These are phyloP conservation scores for Cuculus canorus DNA, from an alignment of 2,797 vertebrate genomes.

Conservation along the genomic window DNA sequence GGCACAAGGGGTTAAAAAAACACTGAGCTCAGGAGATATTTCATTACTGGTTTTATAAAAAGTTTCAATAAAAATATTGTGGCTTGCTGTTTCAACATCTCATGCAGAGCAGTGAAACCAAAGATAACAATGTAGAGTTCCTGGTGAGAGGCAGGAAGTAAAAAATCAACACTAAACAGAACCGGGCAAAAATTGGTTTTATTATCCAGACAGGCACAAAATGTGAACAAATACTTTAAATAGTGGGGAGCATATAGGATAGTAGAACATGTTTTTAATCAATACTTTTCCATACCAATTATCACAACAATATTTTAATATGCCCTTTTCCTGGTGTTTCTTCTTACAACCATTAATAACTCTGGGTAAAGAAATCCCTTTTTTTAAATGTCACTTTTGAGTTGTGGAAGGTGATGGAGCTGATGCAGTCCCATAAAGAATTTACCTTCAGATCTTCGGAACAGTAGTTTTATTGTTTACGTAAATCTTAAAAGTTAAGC, in stretches of 20 bases:
- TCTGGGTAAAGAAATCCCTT: not conserved
- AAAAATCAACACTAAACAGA: constrained; percentile 28
- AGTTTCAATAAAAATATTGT: constrained; percentile 49
- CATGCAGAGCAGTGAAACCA: constrained; percentile 41
- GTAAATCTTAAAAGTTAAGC: not conserved
- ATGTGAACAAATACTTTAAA: constrained; percentile 10
- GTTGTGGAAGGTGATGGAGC: not conserved
- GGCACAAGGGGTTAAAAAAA: not conserved
- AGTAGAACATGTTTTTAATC: not conserved
- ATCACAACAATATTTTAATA: not conserved
- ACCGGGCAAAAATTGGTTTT: not conserved
- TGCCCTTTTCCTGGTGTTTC: not conserved
- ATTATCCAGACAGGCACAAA: not conserved
- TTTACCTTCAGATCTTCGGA: not conserved
- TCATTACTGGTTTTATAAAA: constrained; percentile 31
- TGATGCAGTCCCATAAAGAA: not conserved
- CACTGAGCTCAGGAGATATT: not conserved
- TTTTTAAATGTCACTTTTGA: not conserved
- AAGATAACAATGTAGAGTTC: constrained; percentile 29
- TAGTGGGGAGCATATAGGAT: not conserved
- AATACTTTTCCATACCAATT: not conserved
- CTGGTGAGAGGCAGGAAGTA: constrained; percentile 12
- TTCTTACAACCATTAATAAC: not conserved
- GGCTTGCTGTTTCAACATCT: constrained; percentile 45
- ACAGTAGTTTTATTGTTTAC: not conserved